Evolutionary conservation across 1,140 invertebrate species (phyloP), one percentile per base, ranked within the genome.

Genomic region (Euura saliciscinereae): DNA sequence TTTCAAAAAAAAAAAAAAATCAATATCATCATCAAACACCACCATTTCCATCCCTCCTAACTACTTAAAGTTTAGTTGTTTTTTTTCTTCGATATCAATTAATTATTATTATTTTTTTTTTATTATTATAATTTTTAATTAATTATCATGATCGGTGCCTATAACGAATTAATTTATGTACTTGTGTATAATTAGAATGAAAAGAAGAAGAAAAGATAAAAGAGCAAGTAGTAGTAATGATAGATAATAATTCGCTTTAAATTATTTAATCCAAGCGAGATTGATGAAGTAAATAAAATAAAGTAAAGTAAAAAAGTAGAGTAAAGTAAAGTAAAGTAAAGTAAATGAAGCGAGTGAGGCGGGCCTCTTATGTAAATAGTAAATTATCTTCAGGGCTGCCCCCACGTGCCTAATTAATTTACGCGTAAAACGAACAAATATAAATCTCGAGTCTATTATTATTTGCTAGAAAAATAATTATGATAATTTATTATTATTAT

Each of bases 381-480:
- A 59, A 59, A 59, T 59, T 59, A 59, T 59, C 51, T 59, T 59
- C 13, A 59, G 51, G 51, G 51, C 51, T 59, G 51, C 51, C 51
- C 28, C 28, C 51, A 59, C 51, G 51, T 59, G 51, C 51, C 51
- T 59, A 59, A 59, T 59, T 59, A 59, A 59, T 59, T 8, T 59
- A 59, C 51, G 13, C 51, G 51, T n/a, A 2, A 59, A 59, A 59
- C 51, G 51, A 59, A 59, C 51, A 59, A 59, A 28, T 28, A 28
- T 28, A 28, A 59, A 59, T 59, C 8, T 59, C 51, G 51, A 59
- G 51, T 59, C 51, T 59, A n/a, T 59, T 59, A 59, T 59, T 59
- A 59, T 59, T 59, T 28, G 28, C 28, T 28, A 28, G 28, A 28
- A 28, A 28, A 28, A 28, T 28, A 28, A 28, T 28, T 28, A 28